These are phyloP conservation scores for Lepidotrigona ventralis DNA, from an alignment of 1,140 invertebrate genomes.

Conservation along the genomic window DNA sequence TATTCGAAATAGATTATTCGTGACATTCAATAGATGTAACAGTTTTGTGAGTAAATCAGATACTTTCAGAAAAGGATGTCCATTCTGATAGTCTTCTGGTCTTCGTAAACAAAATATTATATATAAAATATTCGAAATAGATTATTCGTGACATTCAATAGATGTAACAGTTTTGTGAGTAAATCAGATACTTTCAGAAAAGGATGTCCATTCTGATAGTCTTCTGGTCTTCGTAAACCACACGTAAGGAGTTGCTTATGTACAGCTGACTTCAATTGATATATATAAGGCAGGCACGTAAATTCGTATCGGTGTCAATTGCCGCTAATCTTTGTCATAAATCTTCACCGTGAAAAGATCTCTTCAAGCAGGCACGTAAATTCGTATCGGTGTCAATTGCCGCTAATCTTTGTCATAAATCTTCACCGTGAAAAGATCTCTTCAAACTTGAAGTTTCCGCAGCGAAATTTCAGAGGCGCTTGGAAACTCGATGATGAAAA, in stretches of 20 bases:
- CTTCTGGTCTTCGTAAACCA: constrained; percentile 44
- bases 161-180: too few species aligned
- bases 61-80: neutral
- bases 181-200: neutral
- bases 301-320: neutral
- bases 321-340: neutral
- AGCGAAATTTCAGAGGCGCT: neutral
- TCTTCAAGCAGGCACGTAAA: neutral
- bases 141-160: too few species aligned
- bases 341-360: too few species aligned
- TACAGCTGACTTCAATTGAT: neutral
- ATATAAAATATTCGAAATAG: too few species aligned
- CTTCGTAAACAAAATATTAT: constrained; percentile 36
- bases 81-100: neutral
- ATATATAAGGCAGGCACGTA: neutral
- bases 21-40: too few species aligned
- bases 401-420: neutral
- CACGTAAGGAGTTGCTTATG: constrained; percentile 42
- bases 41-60: too few species aligned
- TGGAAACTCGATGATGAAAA: too few species aligned
- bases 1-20: too few species aligned
- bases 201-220: neutral
- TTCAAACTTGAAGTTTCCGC: neutral
- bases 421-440: too few species aligned
- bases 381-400: neutral